phyloP scores from a whole-genome alignment of 2,113 vertebrate genomes.

The Colaptes auratus region DNA sequence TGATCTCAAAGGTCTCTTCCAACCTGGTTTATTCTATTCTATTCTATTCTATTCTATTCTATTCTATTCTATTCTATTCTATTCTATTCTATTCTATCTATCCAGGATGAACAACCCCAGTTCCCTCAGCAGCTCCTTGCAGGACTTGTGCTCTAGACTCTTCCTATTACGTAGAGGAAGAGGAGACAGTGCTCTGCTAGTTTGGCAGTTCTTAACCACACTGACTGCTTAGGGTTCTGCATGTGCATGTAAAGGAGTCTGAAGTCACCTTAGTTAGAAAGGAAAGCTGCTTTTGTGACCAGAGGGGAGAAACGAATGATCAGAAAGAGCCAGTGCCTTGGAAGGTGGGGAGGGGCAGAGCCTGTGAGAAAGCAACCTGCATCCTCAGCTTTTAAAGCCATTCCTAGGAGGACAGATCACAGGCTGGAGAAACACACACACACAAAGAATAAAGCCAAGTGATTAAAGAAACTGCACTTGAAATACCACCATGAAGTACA shows the following conservation, averaged over 20 bases:
- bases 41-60: too few species aligned
- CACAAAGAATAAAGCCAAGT: neutral
- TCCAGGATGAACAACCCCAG: too few species aligned
- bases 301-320: slow-evolving; percentile 8
- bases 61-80: too few species aligned
- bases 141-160: too few species aligned
- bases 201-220: neutral
- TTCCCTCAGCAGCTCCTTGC: too few species aligned
- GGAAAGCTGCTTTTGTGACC: neutral
- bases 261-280: neutral
- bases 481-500: neutral
- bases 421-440: neutral
- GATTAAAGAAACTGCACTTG: neutral
- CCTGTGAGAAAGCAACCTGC: neutral
- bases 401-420: neutral
- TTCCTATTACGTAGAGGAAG: neutral
- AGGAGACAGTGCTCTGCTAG: neutral
- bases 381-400: neutral
- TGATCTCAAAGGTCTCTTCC: too few species aligned
- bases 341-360: neutral
- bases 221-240: fast-evolving
- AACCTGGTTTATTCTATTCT: too few species aligned
- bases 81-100: too few species aligned
- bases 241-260: neutral
- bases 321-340: neutral